Base-by-base conservation (phyloP, 2,797 vertebrate species). In the Platalea minor region DNA sequence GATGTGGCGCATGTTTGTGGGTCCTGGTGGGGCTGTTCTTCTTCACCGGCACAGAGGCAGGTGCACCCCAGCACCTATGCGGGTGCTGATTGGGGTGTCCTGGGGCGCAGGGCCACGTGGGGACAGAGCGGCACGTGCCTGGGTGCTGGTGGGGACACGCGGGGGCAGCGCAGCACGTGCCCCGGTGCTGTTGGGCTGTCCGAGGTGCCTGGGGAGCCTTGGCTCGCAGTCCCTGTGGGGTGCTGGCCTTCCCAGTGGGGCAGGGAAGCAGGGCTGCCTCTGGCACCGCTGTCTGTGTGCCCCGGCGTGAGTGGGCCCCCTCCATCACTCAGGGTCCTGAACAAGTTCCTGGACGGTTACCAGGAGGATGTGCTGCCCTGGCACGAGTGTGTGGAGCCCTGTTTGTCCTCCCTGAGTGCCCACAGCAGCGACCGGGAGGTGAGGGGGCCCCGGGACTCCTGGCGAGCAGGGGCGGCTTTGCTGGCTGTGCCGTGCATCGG, bases 381-480 rank as follows among this genome's bases (percentile, higher is more conserved):
- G 99, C 99, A 99, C 1, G 98, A 99, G 97, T 98, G 98, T 91
- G 98, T 99, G 86, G 99, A 99, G 97, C 99, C 99, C 37, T 99
- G 98, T n/a, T 96, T 99, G 91, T 98, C 98, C 46, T 98, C 98
- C 39, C 98, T 99, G 98, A 98, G 88, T 0, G 96, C 98, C 54
- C 98, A 98, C 92, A 97, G 98, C 97, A 98, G 91, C 26, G 99
- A 99, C 93, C 95, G 98, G 86, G 99, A 99, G 98, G 99, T 99
- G 95, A 95, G 91, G 54, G 48, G 25, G 26, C 48, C 35, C 24
- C 1, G 8, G 89, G 68, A 4, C 28, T 5, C 11, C 5, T 0
- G 0, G 37, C 51, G 24, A 85, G 65, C 68, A 14, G 67, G 51
- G 75, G 29, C 10, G 24, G 31, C 57, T 43, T 31, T 67, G 92